Conservation (phyloP, 2,888 invertebrate genomes). For the Cephus pygmeus region DNA sequence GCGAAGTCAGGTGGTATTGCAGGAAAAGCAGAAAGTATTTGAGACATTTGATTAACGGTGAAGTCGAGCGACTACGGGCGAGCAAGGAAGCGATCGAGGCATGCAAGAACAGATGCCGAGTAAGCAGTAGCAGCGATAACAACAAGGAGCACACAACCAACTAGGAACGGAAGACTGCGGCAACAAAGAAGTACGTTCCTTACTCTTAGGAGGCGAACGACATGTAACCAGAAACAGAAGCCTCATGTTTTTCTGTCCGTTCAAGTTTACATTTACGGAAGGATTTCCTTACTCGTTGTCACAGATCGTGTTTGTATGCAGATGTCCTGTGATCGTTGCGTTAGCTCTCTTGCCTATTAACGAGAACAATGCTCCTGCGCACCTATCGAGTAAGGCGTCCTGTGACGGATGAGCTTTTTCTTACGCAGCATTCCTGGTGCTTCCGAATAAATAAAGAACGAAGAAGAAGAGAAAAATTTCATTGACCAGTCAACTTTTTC, state of each 20-base stretch:
- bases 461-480: not conserved
- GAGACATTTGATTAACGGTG: not conserved
- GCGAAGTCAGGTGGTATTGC: not conserved
- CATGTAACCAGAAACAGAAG: constrained; percentile 34
- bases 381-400: not conserved
- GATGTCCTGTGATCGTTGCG: constrained; percentile 41
- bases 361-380: constrained; percentile 36
- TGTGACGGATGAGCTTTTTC: not conserved
- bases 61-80: not conserved
- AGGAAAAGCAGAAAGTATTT: not conserved
- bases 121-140: constrained; percentile 25
- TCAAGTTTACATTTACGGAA: constrained; percentile 54
- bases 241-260: constrained; percentile 29
- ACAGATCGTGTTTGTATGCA: constrained; percentile 48
- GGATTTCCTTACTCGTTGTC: constrained; percentile 52
- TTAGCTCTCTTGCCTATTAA: constrained; percentile 28
- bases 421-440: not conserved
- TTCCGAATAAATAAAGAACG: not conserved
- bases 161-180: not conserved
- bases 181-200: constrained; percentile 26
- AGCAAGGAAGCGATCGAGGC: not conserved
- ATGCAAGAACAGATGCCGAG: constrained; percentile 18
- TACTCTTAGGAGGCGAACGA: constrained; percentile 42
- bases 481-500: not conserved
- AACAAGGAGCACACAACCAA: constrained; percentile 14